Evolutionary conservation across 2,113 vertebrate species (phyloP).

Genomic region (Rhabdomys dilectus): DNA sequence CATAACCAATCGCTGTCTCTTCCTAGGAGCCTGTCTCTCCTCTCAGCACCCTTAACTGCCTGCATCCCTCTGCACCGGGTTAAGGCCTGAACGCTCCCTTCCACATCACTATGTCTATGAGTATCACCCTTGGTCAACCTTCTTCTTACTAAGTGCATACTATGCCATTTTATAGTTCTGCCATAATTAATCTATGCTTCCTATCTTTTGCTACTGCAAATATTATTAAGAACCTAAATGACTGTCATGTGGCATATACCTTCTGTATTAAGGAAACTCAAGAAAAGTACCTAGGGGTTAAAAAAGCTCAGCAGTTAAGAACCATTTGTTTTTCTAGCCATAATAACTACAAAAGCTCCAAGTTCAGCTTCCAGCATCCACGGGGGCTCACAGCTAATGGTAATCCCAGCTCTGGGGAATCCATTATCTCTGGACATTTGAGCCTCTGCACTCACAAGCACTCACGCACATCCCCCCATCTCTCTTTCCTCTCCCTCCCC

Average conservation of each 20-base stretch:
- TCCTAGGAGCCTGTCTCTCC: not conserved
- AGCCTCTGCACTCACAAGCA: not conserved
- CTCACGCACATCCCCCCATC: not conserved
- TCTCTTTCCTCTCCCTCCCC: no score
- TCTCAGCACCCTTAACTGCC: not conserved
- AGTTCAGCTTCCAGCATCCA: not conserved
- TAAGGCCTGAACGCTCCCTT: not conserved
- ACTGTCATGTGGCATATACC: not conserved
- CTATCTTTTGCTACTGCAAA: not conserved
- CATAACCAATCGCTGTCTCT: not conserved
- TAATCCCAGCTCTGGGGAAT: not conserved
- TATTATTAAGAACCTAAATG: not conserved
- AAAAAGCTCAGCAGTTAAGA: not conserved
- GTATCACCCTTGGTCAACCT: not conserved
- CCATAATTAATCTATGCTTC: not conserved
- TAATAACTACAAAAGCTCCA: not conserved
- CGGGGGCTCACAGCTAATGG: not conserved
- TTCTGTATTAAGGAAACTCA: not conserved
- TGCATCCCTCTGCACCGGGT: not conserved
- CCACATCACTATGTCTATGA: not conserved
- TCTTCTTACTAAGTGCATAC: not conserved
- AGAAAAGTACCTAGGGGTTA: not conserved
- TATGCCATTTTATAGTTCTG: conserved; percentile 8
- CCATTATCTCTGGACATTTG: not conserved
- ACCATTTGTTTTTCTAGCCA: not conserved